These are phyloP conservation scores for Tinea pellionella DNA, from an alignment of 2,888 invertebrate genomes.

Conservation along the genomic window DNA sequence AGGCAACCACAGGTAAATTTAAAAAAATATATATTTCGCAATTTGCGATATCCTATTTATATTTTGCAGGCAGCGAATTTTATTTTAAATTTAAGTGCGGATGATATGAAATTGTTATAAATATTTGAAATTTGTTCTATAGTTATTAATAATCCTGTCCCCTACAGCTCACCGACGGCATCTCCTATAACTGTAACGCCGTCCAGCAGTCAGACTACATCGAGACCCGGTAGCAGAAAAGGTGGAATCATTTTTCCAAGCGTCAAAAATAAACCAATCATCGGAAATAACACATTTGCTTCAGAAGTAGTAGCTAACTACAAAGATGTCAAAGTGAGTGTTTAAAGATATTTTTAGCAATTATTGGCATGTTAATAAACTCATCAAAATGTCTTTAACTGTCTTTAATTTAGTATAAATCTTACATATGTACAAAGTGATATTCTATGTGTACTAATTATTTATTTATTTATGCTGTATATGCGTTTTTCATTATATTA, in stretches of 20 bases:
- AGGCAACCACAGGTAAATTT: conserved; percentile 45
- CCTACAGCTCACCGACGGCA: conserved; percentile 52
- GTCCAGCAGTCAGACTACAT: conserved; percentile 36
- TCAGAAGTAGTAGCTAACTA: conserved; percentile 80
- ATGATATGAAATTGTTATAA: background rate
- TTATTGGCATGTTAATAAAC: too few species aligned
- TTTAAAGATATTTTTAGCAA: background rate
- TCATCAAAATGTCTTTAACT: background rate
- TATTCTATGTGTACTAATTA: too few species aligned
- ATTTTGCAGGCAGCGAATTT: background rate
- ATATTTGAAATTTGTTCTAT: background rate
- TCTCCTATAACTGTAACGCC: conserved; percentile 49
- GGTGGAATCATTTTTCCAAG: conserved; percentile 91
- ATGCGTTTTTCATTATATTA: too few species aligned
- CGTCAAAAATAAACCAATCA: conserved; percentile 89
- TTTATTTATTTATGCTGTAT: too few species aligned
- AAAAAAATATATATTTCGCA: conserved; percentile 27
- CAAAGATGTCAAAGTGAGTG: conserved; percentile 85
- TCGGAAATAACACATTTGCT: conserved; percentile 84
- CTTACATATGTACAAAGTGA: too few species aligned
- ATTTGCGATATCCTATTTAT: conserved; percentile 18
- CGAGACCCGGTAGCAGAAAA: conserved; percentile 71
- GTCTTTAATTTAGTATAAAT: background rate
- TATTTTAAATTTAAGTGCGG: background rate
- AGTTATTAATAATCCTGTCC: conserved; percentile 49